These are phyloP conservation scores for Sarcophaga variegata DNA, from an alignment of 2,888 invertebrate genomes.

Conservation along the genomic window DNA sequence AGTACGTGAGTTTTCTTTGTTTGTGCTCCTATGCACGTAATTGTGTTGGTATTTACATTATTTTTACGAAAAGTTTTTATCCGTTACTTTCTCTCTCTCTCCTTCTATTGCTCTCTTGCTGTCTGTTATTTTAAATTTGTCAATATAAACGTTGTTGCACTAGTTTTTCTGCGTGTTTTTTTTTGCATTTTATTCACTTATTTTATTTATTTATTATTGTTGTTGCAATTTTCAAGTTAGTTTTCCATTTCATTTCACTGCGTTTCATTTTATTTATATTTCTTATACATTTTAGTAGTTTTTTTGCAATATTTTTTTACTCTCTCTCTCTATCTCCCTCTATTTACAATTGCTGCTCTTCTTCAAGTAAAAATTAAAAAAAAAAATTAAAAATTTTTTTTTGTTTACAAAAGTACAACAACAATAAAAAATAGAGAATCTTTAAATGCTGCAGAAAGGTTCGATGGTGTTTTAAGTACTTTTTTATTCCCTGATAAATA, in stretches of 20 bases:
- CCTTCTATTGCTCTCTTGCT: too few relatives aligned
- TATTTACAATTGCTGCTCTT: not conserved
- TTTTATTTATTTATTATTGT: not conserved
- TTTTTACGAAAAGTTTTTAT: slow-evolving; percentile 19
- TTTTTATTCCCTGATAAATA: slow-evolving; percentile 19
- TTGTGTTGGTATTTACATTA: slow-evolving; percentile 7
- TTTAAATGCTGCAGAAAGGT: not conserved
- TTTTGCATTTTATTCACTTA: too few relatives aligned
- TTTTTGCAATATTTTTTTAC: slow-evolving; percentile 6
- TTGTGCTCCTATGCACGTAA: slow-evolving; percentile 18
- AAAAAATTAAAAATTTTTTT: not conserved
- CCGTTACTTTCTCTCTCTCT: slow-evolving; percentile 1
- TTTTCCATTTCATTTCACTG: not conserved
- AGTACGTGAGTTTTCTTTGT: slow-evolving; percentile 19
- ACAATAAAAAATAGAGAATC: not conserved
- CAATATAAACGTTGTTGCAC: too few relatives aligned
- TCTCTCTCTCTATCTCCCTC: not conserved
- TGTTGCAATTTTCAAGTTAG: not conserved
- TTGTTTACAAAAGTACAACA: slow-evolving; percentile 23
- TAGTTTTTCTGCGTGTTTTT: too few relatives aligned
- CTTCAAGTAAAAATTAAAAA: not conserved
- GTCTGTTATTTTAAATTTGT: too few relatives aligned
- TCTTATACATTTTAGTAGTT: not conserved
- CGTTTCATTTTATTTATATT: slow-evolving; percentile 30
- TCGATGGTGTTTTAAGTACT: slow-evolving; percentile 24